Evolutionary conservation across 2,888 invertebrate species (phyloP).

Genomic region (Ischnura elegans): DNA sequence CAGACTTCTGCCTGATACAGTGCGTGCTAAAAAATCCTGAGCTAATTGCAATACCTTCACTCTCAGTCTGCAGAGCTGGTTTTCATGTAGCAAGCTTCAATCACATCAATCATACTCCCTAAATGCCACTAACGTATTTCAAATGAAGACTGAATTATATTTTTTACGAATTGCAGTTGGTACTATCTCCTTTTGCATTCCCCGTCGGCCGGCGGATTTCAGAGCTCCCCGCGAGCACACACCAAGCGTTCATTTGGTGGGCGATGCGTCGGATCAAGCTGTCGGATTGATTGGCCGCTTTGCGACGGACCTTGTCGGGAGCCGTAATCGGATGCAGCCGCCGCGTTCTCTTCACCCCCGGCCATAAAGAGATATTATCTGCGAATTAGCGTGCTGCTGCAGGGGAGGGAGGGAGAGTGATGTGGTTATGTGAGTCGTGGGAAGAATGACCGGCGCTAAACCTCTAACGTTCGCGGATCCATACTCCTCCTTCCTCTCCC

Average conservation of each 20-base stretch:
- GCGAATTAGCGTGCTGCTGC: conserved; percentile 26
- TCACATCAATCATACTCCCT: too few relatives aligned
- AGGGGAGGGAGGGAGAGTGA: not conserved
- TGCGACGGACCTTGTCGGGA: not conserved
- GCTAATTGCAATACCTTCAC: too few relatives aligned
- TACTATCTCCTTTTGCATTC: not conserved
- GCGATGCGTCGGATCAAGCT: not conserved
- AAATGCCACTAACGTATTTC: too few relatives aligned
- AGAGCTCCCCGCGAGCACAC: not conserved
- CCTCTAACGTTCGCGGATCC: not conserved
- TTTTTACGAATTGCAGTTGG: too few relatives aligned
- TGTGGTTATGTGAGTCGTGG: not conserved
- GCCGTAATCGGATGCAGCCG: not conserved
- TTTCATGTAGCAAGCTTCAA: too few relatives aligned
- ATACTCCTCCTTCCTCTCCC: too few relatives aligned
- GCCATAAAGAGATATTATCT: not conserved
- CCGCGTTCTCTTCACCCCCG: not conserved
- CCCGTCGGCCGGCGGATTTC: not conserved
- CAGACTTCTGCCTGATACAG: too few relatives aligned
- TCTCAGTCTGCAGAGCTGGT: too few relatives aligned
- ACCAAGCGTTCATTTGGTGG: not conserved
- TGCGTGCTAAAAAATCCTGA: too few relatives aligned
- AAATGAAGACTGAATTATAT: too few relatives aligned
- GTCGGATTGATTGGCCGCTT: not conserved
- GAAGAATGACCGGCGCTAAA: not conserved